These are phyloP conservation scores for Drosophila putrida DNA, from an alignment of 2,888 invertebrate genomes.

Conservation along the genomic window DNA sequence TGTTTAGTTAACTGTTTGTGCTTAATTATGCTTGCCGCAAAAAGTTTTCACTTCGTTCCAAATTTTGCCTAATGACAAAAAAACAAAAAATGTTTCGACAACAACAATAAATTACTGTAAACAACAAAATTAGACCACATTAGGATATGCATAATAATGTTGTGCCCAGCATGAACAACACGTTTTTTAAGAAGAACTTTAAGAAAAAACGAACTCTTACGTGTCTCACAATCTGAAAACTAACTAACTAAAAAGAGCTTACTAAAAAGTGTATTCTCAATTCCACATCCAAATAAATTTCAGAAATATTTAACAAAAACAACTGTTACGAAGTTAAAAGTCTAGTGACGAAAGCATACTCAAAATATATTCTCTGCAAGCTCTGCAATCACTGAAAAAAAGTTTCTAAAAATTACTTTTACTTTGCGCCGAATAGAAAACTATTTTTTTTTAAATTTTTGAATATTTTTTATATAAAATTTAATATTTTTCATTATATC, in stretches of 20 bases:
- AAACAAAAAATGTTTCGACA: constrained; percentile 50
- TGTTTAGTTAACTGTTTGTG: constrained; percentile 59
- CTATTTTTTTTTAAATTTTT: too few species aligned
- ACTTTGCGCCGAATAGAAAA: too few species aligned
- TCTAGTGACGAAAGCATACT: too few species aligned
- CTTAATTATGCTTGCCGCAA: constrained; percentile 72
- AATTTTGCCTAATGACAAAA: constrained; percentile 66
- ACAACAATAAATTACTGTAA: constrained; percentile 59
- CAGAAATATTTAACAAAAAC: too few species aligned
- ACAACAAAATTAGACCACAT: constrained; percentile 35
- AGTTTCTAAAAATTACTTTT: too few species aligned
- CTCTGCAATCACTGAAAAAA: too few species aligned
- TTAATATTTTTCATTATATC: too few species aligned
- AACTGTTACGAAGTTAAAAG: too few species aligned
- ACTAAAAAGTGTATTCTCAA: neutral
- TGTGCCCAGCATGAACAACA: constrained; percentile 25
- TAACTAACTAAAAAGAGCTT: neutral
- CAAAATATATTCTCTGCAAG: too few species aligned
- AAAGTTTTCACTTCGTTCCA: constrained; percentile 50
- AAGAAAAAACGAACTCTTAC: neutral
- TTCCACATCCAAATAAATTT: neutral
- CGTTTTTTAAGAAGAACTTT: neutral
- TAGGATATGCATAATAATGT: constrained; percentile 35
- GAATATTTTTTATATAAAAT: too few species aligned
- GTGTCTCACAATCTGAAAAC: neutral